A percentile compares a stretch with the other conserved stretches of the same genome.
Evolutionary conservation across 2,888 invertebrate genomes (phyloP).

Genomic region (Onthophagus sagittarius): DNA sequence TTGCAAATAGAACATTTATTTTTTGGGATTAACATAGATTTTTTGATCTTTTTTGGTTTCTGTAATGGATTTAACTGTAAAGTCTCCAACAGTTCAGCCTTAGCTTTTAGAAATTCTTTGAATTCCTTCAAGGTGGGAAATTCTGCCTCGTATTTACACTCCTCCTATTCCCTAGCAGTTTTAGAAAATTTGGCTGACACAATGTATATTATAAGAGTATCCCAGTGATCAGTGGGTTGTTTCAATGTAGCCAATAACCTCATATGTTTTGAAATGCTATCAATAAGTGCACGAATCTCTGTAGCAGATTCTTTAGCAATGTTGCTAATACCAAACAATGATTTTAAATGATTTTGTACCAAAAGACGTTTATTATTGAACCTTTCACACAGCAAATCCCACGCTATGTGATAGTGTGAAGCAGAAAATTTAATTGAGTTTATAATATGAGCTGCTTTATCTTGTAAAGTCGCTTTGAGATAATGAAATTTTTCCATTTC

Average conservation of each 20-base stretch:
- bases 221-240: slow-evolving; percentile 15
- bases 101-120: slow-evolving; percentile 10
- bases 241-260: slow-evolving; percentile 4
- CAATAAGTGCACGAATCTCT: slow-evolving; percentile 11
- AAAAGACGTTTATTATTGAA: slow-evolving; percentile 25
- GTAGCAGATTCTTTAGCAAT: slow-evolving; percentile 14
- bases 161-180: slow-evolving; percentile 15
- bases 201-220: slow-evolving; percentile 14
- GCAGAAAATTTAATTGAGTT: slow-evolving; percentile 25
- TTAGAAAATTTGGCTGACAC: slow-evolving; percentile 12
- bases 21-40: too few relatives aligned
- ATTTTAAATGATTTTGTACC: slow-evolving; percentile 24
- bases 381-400: slow-evolving; percentile 25
- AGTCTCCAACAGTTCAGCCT: slow-evolving; percentile 17
- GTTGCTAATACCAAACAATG: slow-evolving; percentile 22
- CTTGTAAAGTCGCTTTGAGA: not conserved
- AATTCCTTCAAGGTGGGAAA: slow-evolving; percentile 7
- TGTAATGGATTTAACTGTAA: slow-evolving; percentile 4
- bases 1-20: too few relatives aligned
- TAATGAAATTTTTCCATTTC: slow-evolving; percentile 4
- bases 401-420: slow-evolving; percentile 25
- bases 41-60: not conserved
- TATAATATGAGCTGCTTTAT: not conserved
- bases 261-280: slow-evolving; percentile 16
- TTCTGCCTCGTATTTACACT: slow-evolving; percentile 10